Conservation (phyloP, 2,113 vertebrate genomes). For the Brachypteracias leptosomus region DNA sequence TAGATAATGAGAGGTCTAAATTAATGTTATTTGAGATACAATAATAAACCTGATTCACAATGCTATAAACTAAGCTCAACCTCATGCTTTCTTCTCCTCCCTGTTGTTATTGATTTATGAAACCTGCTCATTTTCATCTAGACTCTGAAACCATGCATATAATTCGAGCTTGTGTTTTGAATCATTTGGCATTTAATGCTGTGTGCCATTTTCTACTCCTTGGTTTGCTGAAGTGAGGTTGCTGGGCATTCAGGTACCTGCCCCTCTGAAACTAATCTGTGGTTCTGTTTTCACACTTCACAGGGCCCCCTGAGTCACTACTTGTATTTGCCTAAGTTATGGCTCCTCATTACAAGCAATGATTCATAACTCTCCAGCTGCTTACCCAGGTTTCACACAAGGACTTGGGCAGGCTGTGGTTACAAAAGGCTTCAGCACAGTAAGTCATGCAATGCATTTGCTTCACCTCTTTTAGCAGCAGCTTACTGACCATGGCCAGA, state of each 20-base stretch:
- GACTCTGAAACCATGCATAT: neutral
- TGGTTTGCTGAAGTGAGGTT: neutral
- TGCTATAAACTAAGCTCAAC: neutral
- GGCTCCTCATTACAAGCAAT: neutral
- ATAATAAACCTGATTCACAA: neutral
- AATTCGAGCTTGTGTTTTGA: neutral
- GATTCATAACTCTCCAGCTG: constrained; percentile 28
- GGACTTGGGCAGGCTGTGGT: neutral
- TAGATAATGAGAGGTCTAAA: neutral
- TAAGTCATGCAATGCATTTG: neutral
- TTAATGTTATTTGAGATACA: neutral
- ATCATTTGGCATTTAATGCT: neutral
- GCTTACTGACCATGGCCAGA: neutral
- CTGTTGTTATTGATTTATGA: neutral
- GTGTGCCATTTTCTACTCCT: neutral
- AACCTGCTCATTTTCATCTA: neutral
- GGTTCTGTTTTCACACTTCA: neutral
- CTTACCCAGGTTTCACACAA: neutral
- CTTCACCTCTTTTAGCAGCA: neutral
- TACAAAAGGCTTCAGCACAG: neutral
- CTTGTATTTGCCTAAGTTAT: neutral
- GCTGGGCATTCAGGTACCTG: neutral
- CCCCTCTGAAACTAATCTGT: constrained; percentile 35
- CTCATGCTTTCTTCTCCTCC: neutral
- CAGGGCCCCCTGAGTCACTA: neutral